A percentile compares a stretch with the other conserved stretches of the same genome.
Evolutionary conservation across 2,888 invertebrate genomes (phyloP).

Genomic region (Sinopyrophorus schimmeli): DNA sequence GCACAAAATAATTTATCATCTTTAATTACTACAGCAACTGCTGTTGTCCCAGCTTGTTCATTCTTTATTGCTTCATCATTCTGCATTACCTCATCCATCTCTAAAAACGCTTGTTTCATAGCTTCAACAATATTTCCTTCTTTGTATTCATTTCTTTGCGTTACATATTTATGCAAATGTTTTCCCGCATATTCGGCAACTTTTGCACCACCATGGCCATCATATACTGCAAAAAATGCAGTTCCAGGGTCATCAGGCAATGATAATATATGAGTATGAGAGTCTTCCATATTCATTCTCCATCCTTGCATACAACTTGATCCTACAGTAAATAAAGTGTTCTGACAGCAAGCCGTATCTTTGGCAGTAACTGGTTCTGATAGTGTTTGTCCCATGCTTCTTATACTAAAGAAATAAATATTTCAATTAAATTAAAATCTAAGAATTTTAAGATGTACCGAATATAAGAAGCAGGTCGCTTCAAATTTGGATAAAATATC

Average conservation of each 20-base stretch:
- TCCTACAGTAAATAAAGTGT: conserved; percentile 76
- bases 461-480: neutral
- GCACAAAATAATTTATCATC: conserved; percentile 88
- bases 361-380: conserved; percentile 95
- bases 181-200: conserved; percentile 95
- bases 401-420: conserved; percentile 10
- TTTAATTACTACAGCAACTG: conserved; percentile 83
- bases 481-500: conserved; percentile 16
- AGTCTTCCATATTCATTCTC: conserved; percentile 99
- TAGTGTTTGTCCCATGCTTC: conserved; percentile 91
- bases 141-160: conserved; percentile 79
- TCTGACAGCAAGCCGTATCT: conserved; percentile 80
- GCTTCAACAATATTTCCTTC: conserved; percentile 84
- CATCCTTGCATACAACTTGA: conserved; percentile 99
- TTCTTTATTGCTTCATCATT: conserved; percentile 85
- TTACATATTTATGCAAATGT: conserved; percentile 90
- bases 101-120: conserved; percentile 77
- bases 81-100: conserved; percentile 91
- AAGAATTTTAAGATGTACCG: neutral
- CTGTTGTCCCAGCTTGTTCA: conserved; percentile 94
- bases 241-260: conserved; percentile 86
- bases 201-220: conserved; percentile 76
- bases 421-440: neutral
- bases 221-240: conserved; percentile 96
- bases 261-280: conserved; percentile 93